Evolutionary conservation across 2,797 vertebrate genomes (phyloP).

Genomic region (Rhinella marina): DNA sequence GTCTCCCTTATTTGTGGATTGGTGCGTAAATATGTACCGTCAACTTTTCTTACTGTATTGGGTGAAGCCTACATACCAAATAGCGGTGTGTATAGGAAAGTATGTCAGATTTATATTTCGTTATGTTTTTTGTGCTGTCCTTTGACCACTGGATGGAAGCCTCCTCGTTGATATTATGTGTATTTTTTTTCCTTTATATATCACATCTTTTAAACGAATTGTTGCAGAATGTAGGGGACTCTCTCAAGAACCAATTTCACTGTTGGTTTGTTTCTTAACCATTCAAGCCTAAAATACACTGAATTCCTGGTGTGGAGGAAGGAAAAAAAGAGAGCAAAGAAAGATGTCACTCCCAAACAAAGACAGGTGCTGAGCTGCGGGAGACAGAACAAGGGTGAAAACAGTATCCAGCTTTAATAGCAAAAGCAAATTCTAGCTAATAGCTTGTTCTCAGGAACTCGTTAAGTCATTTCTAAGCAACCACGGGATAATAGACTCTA

Average conservation of each 20-base stretch:
- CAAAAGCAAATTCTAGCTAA: conserved; percentile 95
- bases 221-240: conserved; percentile 87
- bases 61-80: neutral
- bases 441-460: conserved; percentile 90
- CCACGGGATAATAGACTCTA: conserved; percentile 82
- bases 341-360: conserved; percentile 99
- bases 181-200: conserved; percentile 68
- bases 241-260: conserved; percentile 99
- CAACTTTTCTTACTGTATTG: neutral
- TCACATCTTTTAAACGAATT: conserved; percentile 80
- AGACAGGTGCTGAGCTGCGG: conserved; percentile 93
- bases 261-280: conserved; percentile 99
- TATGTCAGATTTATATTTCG: neutral
- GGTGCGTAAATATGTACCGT: neutral
- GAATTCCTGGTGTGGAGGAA: conserved; percentile 93
- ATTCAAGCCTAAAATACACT: conserved; percentile 99
- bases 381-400: conserved; percentile 83
- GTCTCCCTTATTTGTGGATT: neutral
- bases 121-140: conserved; percentile 53
- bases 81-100: neutral
- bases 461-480: conserved; percentile 90
- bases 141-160: conserved; percentile 82
- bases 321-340: conserved; percentile 88
- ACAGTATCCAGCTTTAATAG: conserved; percentile 98
- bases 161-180: conserved; percentile 65